Base-by-base conservation (phyloP, 2,113 vertebrate species). In the Gallinago jamesoni region DNA sequence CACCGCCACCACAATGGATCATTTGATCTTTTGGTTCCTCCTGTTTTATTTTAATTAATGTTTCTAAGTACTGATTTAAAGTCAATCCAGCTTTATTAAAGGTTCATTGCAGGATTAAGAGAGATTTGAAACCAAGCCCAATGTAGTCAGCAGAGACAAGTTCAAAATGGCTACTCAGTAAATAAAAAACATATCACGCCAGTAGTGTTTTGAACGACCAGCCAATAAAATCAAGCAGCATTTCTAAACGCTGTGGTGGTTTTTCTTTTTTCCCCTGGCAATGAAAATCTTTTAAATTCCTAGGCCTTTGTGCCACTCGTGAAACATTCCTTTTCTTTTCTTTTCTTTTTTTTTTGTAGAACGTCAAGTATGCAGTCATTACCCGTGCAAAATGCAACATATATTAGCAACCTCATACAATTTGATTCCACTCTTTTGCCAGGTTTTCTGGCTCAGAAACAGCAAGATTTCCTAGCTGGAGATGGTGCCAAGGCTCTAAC, bases 91-190 rank as follows among this genome's bases (percentile, higher is more conserved):
- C 73, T 97, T 98, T 97, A 98, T 97, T 97, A 97, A 98, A 98
- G 91, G 92, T 97, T 98, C 94, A 95, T 93, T 98, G 97, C 93
- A 94, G 97, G 96, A 98, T 98, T 98, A 98, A 94, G 67, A 94
- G 89, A 94, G 96, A 97, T 97, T 97, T 98, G 97, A 98, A 97
- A 97, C 28, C 17, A 90, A 97, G 96, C 97, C 97, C 45, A 88
- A 92, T 35, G 47, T 53, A 97, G 94, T 97, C 96, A 98, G 95
- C 96, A 98, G 87, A 97, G 94, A 84, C 68, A 89, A 90, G 90
- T 88, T 97, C 90, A 94, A 97, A 98, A 98, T 80, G 91, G 92
- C 85, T 90, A 96, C 85, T 97, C 97, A 97, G 96, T 95, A 70
- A 90, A 97, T 95, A 96, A 94, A 96, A 95, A 96, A 92, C 28